Evolutionary conservation across 2,113 vertebrate species (phyloP).

Genomic region (Amphiprion percula): DNA sequence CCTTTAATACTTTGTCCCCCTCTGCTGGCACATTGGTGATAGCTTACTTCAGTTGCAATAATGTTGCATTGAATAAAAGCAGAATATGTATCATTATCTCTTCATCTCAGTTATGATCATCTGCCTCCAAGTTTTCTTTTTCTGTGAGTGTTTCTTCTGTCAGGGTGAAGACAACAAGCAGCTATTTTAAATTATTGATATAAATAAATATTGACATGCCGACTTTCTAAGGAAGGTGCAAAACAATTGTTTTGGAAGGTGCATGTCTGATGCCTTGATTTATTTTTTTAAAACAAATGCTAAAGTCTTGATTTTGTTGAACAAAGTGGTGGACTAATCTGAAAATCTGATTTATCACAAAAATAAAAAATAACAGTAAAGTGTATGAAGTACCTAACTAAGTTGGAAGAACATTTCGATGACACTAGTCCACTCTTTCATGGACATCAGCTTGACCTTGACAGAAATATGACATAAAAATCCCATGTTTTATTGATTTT

Average conservation of each 20-base stretch:
- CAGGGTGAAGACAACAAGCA: slow-evolving; percentile 54
- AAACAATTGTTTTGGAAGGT: slow-evolving; percentile 7
- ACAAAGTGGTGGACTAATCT: background rate
- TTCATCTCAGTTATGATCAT: slow-evolving; percentile 70
- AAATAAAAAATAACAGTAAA: too few species aligned
- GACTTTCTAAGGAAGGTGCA: background rate
- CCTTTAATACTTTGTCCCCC: slow-evolving; percentile 56
- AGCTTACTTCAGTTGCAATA: background rate
- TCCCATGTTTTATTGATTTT: slow-evolving; percentile 18
- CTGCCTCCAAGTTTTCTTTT: slow-evolving; percentile 71
- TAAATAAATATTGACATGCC: background rate
- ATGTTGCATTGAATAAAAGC: slow-evolving; percentile 32
- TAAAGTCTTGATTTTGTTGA: background rate
- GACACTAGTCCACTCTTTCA: background rate
- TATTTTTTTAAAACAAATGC: background rate
- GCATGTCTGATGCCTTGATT: background rate
- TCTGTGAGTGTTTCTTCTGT: slow-evolving; percentile 64
- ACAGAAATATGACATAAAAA: slow-evolving; percentile 58
- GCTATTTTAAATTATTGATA: background rate
- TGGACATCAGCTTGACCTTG: slow-evolving; percentile 62
- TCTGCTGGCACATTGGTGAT: slow-evolving; percentile 55
- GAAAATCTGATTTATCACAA: background rate
- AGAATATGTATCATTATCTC: background rate
- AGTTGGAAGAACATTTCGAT: background rate
- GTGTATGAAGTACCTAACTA: background rate